Evolutionary conservation across 2,113 vertebrate genomes (phyloP), one percentile per base, ranked within the genome.

Genomic region (Murina feae): DNA sequence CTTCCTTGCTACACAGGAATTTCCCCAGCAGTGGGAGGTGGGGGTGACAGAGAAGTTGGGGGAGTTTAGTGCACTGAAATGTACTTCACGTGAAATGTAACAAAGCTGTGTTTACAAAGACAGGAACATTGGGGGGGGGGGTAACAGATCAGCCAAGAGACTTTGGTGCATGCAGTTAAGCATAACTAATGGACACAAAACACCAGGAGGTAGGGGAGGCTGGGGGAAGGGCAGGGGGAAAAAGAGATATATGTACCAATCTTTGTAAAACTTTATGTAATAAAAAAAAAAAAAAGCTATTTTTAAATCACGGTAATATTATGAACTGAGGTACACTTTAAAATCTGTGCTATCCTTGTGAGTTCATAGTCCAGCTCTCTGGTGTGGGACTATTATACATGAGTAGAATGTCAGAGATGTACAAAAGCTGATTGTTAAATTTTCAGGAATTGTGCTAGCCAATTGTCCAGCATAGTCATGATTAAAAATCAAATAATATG

Each of bases 401-500:
- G 49, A 75, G 20, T 47, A 35, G 25, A 66, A 4, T 11, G 18
- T 89, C 39, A 66, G 44, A 49, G 65, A 25, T 63, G 9, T 51
- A 32, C 1, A 65, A 75, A 60, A 80, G 42, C 6, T 23, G 51
- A 72, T 32, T 37, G 81, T 39, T 83, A 92, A 47, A 53, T 83
- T 69, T 86, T 76, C 14, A 32, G 17, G 35, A 79, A 68, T 55
- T 49, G 79, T 84, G 39, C 0, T 1, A 58, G 23, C 14, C 25
- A 58, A 12, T 53, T 83, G 47, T 78, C 55, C 44, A 66, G 89
- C 37, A 74, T 1, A 75, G 42, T 66, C 17, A 53, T 78, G 58
- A 86, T 93, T 85, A 85, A 89, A 89, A 93, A 49, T 72, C 12
- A 93, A 91, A 79, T 63, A 68, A 69, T 44, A 35, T 51, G 91